phyloP scores from a whole-genome alignment of 2,888 invertebrate species.

The Bedellia somnulentella region DNA sequence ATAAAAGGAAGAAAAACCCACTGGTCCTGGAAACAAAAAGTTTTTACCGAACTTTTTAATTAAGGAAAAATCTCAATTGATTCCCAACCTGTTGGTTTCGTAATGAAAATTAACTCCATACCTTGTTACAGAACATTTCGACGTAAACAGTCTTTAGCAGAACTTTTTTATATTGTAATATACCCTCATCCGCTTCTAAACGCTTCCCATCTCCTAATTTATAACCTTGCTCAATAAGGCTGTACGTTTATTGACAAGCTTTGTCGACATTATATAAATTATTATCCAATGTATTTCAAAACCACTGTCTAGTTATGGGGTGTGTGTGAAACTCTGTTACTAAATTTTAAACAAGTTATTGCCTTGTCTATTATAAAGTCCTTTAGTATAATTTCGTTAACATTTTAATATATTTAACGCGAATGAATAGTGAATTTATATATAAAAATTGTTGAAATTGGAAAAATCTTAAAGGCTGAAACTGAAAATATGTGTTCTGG shows the following conservation, averaged over 20 bases:
- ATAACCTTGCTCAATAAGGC: conserved; percentile 21
- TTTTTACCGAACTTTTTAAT: too few relatives aligned
- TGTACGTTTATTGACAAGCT: conserved; percentile 11
- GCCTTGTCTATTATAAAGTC: not conserved
- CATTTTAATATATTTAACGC: not conserved
- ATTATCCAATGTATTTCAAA: not conserved
- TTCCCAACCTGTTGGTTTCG: too few relatives aligned
- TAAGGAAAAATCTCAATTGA: too few relatives aligned
- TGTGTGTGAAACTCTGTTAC: not conserved
- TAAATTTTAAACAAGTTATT: not conserved
- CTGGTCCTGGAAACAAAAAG: too few relatives aligned
- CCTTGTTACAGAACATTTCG: conserved; percentile 6
- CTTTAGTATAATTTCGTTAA: not conserved
- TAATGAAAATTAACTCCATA: too few relatives aligned
- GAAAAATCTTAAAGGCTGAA: too few relatives aligned
- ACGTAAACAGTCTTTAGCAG: conserved; percentile 16
- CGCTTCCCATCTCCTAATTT: conserved; percentile 24
- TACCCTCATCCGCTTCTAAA: conserved; percentile 19
- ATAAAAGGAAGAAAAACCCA: too few relatives aligned
- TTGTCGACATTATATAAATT: not conserved
- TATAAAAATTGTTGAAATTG: too few relatives aligned
- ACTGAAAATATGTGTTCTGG: too few relatives aligned
- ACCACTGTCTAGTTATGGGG: not conserved
- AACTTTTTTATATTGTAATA: conserved; percentile 20
- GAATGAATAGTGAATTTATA: too few relatives aligned